Evolutionary conservation across 2,888 invertebrate genomes (phyloP).

Genomic region (Aethes cnicana): DNA sequence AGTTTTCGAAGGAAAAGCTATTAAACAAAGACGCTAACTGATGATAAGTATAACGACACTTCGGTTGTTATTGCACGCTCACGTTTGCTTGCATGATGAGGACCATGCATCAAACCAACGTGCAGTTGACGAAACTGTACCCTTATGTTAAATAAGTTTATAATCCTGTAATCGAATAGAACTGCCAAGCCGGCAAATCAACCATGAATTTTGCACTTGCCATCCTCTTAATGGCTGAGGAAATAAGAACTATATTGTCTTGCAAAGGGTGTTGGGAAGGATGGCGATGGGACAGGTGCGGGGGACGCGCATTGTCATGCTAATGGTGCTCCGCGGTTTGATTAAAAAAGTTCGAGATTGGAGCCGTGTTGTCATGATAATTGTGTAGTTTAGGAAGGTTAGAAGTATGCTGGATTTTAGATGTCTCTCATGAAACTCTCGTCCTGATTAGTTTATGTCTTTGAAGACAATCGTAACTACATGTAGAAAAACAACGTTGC

Average conservation of each 20-base stretch:
- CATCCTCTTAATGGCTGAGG: neutral
- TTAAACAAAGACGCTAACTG: slow-evolving; percentile 28
- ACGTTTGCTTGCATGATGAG: slow-evolving; percentile 20
- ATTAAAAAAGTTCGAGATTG: slow-evolving; percentile 32
- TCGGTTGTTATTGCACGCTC: slow-evolving; percentile 28
- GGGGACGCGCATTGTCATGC: slow-evolving; percentile 31
- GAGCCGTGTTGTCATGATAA: slow-evolving; percentile 28
- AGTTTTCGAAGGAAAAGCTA: no score
- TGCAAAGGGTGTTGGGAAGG: neutral
- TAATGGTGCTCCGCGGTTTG: slow-evolving; percentile 30
- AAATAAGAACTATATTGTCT: slow-evolving; percentile 9
- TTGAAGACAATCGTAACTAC: no score
- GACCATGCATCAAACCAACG: slow-evolving; percentile 22
- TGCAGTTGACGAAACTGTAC: slow-evolving; percentile 4
- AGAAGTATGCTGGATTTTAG: neutral
- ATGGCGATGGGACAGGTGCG: slow-evolving; percentile 27
- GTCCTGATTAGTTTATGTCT: no score
- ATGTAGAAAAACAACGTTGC: no score
- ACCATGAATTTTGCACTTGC: slow-evolving; percentile 4
- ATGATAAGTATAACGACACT: slow-evolving; percentile 27
- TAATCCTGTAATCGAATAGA: slow-evolving; percentile 13
- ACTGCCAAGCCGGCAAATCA: slow-evolving; percentile 6
- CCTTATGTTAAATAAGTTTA: slow-evolving; percentile 6
- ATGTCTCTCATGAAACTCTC: no score
- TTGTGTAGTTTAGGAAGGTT: slow-evolving; percentile 18